Percentiles rank a stretch among this genome's conserved stretches.
These are phyloP conservation scores for Drosophila lowei DNA, from an alignment of 1,140 invertebrate species.

Conservation along the genomic window DNA sequence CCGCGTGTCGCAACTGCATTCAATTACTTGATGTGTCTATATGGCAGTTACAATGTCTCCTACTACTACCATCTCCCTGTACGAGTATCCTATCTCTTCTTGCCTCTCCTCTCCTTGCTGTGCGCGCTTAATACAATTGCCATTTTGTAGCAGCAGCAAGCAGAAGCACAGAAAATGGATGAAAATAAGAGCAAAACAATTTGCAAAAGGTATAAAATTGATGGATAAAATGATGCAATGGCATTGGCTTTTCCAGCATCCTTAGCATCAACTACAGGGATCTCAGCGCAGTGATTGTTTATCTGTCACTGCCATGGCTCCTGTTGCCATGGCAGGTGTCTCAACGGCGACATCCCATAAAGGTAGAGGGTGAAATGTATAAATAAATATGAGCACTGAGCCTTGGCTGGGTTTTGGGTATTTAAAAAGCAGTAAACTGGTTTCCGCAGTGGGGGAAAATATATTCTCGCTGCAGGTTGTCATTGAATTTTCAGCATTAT, in stretches of 20 bases:
- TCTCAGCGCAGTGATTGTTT: conserved; percentile 33
- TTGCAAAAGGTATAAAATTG: conserved; percentile 70
- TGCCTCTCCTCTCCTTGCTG: conserved; percentile 8
- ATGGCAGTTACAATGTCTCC: conserved; percentile 64
- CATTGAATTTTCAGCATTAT: conserved; percentile 24
- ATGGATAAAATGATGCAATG: conserved; percentile 67
- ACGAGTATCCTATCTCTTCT: background rate
- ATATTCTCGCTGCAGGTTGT: conserved; percentile 32
- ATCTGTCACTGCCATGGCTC: conserved; percentile 18
- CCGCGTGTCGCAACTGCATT: conserved; percentile 63
- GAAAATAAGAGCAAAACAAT: conserved; percentile 36
- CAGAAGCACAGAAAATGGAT: conserved; percentile 3
- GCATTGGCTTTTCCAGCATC: conserved; percentile 46
- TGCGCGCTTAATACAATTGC: conserved; percentile 65
- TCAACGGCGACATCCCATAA: conserved; percentile 1
- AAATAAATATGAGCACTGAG: conserved; percentile 50
- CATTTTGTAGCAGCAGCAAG: conserved; percentile 54
- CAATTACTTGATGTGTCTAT: conserved; percentile 77
- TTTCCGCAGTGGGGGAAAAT: background rate
- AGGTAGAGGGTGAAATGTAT: conserved; percentile 35
- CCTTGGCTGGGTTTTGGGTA: background rate
- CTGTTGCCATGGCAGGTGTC: conserved; percentile 28
- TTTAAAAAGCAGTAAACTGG: conserved; percentile 11
- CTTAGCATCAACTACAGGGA: conserved; percentile 27
- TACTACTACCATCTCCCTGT: conserved; percentile 11